Percentiles rank a stretch among this genome's conserved stretches.
phyloP scores from a whole-genome alignment of 2,888 invertebrate genomes.

The Hydraecia micacea region DNA sequence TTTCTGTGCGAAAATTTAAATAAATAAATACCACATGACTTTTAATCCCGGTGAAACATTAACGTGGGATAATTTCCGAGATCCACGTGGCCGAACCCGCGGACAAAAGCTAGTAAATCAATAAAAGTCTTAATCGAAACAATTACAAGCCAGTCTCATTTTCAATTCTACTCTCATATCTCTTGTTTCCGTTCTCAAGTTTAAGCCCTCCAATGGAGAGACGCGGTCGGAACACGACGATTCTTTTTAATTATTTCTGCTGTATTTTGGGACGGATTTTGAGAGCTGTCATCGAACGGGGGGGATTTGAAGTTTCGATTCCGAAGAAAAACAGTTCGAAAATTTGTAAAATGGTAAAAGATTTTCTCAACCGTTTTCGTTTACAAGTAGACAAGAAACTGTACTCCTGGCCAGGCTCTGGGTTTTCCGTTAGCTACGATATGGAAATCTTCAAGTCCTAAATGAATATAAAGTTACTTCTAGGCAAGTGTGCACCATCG shows the following conservation, averaged over 20 bases:
- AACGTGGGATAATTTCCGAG: background rate
- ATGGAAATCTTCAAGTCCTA: no score
- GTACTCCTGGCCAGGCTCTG: background rate
- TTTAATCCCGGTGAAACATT: background rate
- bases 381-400: background rate
- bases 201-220: conserved; percentile 11
- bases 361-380: background rate
- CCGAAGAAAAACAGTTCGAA: background rate
- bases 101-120: background rate
- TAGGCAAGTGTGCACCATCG: no score
- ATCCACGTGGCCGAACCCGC: background rate
- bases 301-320: conserved; percentile 24
- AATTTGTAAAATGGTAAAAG: background rate
- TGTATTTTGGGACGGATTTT: conserved; percentile 7
- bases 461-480: no score
- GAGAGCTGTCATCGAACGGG: conserved; percentile 21
- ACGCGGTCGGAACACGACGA: conserved; percentile 18
- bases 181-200: conserved; percentile 36
- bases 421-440: no score
- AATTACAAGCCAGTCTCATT: conserved; percentile 20
- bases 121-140: conserved; percentile 16
- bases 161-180: conserved; percentile 16
- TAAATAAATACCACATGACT: no score
- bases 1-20: no score
- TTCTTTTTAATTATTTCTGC: conserved; percentile 48